Evolutionary conservation across 2,113 vertebrate genomes (phyloP).

Genomic region (Harpagus bidentatus): DNA sequence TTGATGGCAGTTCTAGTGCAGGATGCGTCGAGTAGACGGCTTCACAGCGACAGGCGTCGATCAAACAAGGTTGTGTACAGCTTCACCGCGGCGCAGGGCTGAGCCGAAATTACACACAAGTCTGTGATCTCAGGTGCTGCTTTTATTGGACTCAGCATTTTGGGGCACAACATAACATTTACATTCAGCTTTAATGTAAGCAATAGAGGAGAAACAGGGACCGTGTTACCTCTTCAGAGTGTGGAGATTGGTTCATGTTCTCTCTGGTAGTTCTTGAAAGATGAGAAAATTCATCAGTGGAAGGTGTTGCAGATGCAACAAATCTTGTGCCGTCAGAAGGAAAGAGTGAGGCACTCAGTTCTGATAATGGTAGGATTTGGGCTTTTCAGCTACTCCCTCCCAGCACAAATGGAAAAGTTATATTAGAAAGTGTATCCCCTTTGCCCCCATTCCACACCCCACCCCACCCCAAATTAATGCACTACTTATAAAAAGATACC

Average conservation of each 20-base stretch:
- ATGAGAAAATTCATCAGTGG: no score
- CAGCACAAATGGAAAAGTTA: neutral
- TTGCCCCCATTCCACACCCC: neutral
- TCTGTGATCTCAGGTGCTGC: no score
- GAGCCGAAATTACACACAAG: neutral
- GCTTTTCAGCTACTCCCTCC: neutral
- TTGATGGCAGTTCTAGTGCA: neutral
- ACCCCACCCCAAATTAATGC: neutral
- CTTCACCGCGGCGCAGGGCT: no score
- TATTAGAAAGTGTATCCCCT: neutral
- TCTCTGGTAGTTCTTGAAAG: neutral
- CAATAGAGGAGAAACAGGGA: neutral
- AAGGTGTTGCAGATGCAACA: neutral
- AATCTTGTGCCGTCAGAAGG: neutral
- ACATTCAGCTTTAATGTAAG: neutral
- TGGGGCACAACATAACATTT: neutral
- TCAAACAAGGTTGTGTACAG: no score
- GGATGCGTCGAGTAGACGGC: neutral
- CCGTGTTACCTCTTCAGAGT: accelerated
- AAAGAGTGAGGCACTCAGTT: neutral
- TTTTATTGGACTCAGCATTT: neutral
- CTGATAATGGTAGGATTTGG: neutral
- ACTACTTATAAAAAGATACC: neutral
- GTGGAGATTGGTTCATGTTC: neutral
- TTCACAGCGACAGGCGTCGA: neutral